Base-by-base conservation (phyloP, 1,140 invertebrate genomes). In the Manduca sexta region DNA sequence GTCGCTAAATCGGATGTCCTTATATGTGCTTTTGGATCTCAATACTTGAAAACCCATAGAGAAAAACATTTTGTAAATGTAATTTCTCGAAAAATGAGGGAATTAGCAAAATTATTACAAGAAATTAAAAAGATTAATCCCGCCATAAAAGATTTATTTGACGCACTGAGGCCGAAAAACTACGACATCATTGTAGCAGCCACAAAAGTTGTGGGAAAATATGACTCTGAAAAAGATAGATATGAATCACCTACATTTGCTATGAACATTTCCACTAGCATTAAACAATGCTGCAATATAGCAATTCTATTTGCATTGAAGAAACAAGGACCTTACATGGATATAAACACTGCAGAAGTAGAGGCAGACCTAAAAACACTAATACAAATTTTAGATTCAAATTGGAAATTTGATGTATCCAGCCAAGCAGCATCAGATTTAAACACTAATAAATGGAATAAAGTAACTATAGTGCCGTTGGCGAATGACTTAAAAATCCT, bases 391-490 rank as follows among this genome's bases (percentile, higher is more conserved):
- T 16, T 60, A 29, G 15, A 49, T 11, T 35, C 44, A 21, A 46
- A 65, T 40, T 66, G 45, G 48, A 48, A 37, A 38, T 56, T 33
- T 12, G 51, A 45, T 40, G 41, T 45, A 7, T 45, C 41, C 4
- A 47, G 37, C 42, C 60, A 64, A 40, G 61, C 68, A 5, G 41
- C 45, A 5, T 48, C 33, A n/a, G 63, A 71, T 40, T 44, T 71
- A 26, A 64, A 68, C 48, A 30, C 50, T 17, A 72, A 68, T 13
- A 67, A 64, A 52, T 69, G 35, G 40, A 71, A 74, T 41, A 69
- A 68, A 55, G 42, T 60, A 21, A 74, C 63, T 10, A 68, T 74
- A 13, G 53, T 72, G 15, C 67, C 70, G 16, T 44, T 74, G 4
- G 69, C 66, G 7, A 54, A 38, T 45, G 71, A 72, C 45, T 37